Percentiles rank a stretch among this genome's conserved stretches.
phyloP scores from a whole-genome alignment of 2,797 vertebrate genomes.

The Argentina silus region DNA sequence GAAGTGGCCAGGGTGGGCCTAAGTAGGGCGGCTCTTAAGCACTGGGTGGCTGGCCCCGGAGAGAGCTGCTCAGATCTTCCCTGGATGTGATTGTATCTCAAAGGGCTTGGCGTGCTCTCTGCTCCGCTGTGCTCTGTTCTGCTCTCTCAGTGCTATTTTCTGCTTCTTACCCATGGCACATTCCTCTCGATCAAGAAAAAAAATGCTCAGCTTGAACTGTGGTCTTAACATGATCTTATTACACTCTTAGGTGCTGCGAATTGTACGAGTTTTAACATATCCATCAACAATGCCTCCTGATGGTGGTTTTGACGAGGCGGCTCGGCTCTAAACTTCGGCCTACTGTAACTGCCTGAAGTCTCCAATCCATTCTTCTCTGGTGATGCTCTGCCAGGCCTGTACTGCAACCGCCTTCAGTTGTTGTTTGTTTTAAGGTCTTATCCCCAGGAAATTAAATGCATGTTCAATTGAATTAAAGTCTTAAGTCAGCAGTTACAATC shows the following conservation, averaged over 20 bases:
- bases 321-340: too few relatives aligned
- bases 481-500: too few relatives aligned
- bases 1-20: slow-evolving; percentile 71
- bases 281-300: too few relatives aligned
- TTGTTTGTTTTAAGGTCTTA: too few relatives aligned
- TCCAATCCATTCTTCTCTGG: too few relatives aligned
- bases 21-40: slow-evolving; percentile 39
- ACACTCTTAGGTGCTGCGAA: slow-evolving; percentile 15
- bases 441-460: too few relatives aligned
- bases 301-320: too few relatives aligned
- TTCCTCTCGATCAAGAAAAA: slow-evolving; percentile 41
- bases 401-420: too few relatives aligned
- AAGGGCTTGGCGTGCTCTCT: slow-evolving; percentile 33
- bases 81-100: slow-evolving; percentile 65
- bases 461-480: too few relatives aligned
- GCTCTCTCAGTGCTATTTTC: slow-evolving; percentile 31
- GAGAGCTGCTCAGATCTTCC: slow-evolving; percentile 56
- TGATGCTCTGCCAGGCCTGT: too few relatives aligned
- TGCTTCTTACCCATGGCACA: slow-evolving; percentile 42
- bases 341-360: too few relatives aligned
- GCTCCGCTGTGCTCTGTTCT: neutral
- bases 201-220: slow-evolving; percentile 27
- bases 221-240: slow-evolving; percentile 17
- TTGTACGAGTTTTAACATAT: neutral
- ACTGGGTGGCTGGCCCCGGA: slow-evolving; percentile 47